These are phyloP conservation scores for Hestina assimilis DNA, from an alignment of 1,140 invertebrate species.

Conservation along the genomic window DNA sequence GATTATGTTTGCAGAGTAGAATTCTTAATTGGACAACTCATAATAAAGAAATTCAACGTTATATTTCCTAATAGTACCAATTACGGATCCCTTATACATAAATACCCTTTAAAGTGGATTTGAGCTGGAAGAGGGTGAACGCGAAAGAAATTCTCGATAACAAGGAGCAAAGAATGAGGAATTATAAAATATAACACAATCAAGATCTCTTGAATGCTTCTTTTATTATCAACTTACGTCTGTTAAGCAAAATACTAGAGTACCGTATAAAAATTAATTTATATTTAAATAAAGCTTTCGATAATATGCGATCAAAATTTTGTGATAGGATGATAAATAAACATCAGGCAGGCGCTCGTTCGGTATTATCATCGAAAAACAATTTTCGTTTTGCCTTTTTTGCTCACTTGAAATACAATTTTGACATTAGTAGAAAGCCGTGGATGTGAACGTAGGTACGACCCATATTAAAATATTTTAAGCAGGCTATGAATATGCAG, in stretches of 20 bases:
- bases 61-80: constrained; percentile 60
- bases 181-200: constrained; percentile 63
- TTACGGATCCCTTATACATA: constrained; percentile 67
- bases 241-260: background rate
- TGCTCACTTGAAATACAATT: constrained; percentile 59
- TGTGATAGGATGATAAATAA: background rate
- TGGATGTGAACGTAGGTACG: constrained; percentile 58
- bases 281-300: no score
- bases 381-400: constrained; percentile 43
- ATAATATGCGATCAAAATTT: background rate
- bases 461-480: constrained; percentile 77
- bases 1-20: constrained; percentile 9
- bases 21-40: constrained; percentile 17
- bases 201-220: constrained; percentile 27
- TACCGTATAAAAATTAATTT: background rate
- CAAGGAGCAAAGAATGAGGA: constrained; percentile 64
- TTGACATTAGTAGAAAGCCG: constrained; percentile 70
- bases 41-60: constrained; percentile 45
- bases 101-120: constrained; percentile 65
- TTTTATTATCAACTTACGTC: constrained; percentile 6
- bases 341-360: background rate
- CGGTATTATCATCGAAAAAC: constrained; percentile 29
- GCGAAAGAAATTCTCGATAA: constrained; percentile 69
- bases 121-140: constrained; percentile 61
- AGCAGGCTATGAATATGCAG: constrained; percentile 77